Percentiles rank a stretch among this genome's conserved stretches.
Evolutionary conservation across 2,797 vertebrate species (phyloP).

Genomic region (Semotilus atromaculatus): DNA sequence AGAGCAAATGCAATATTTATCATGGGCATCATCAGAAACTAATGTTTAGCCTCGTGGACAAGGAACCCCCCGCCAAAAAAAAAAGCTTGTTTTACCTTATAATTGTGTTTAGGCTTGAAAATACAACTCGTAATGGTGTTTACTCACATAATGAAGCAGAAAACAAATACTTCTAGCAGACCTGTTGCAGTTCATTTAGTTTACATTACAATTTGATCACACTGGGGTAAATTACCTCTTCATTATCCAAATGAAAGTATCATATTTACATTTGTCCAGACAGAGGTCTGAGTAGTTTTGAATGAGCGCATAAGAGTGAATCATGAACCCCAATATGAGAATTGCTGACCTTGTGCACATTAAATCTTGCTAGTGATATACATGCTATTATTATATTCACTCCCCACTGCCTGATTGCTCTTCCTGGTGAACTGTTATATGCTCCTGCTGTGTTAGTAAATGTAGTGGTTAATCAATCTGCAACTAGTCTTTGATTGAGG

Average conservation of each 20-base stretch:
- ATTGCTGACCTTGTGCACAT: slow-evolving; percentile 13
- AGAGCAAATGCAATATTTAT: slow-evolving; percentile 25
- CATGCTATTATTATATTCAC: slow-evolving; percentile 19
- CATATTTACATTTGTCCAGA: neutral
- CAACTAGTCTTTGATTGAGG: neutral
- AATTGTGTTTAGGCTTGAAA: slow-evolving; percentile 31
- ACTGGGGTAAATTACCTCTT: neutral
- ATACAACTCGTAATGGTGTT: slow-evolving; percentile 35
- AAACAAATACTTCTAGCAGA: neutral
- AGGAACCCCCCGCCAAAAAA: neutral
- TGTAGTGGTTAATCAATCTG: neutral
- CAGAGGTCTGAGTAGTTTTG: slow-evolving; percentile 20
- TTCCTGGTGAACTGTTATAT: neutral
- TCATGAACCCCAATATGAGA: neutral
- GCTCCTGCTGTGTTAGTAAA: neutral
- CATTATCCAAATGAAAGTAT: slow-evolving; percentile 11
- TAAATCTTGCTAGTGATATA: slow-evolving; percentile 23
- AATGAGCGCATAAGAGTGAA: neutral
- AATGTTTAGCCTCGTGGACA: neutral
- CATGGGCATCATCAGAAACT: neutral
- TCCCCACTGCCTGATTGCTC: neutral
- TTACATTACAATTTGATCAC: slow-evolving; percentile 33
- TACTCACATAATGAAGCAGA: slow-evolving; percentile 15
- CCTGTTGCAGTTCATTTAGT: slow-evolving; percentile 30
- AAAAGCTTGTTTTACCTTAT: neutral